These are phyloP conservation scores for Caranx melampygus DNA, from an alignment of 2,113 vertebrate species.

Conservation along the genomic window DNA sequence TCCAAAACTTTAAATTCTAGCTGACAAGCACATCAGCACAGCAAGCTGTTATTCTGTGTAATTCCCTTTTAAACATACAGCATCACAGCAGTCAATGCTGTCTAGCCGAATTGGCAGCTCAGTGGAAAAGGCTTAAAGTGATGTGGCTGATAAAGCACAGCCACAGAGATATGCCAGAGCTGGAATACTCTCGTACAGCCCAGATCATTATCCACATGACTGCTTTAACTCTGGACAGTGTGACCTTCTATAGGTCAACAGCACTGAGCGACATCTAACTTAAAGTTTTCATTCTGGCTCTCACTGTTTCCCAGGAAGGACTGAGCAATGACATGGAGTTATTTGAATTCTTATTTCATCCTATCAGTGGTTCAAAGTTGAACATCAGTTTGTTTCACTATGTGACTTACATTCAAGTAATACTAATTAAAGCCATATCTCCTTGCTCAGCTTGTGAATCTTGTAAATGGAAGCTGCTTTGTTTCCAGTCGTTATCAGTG, in stretches of 20 bases:
- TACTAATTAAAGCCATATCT: not conserved
- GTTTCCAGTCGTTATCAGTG: slow-evolving; percentile 9
- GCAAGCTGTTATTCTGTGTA: not conserved
- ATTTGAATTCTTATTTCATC: not conserved
- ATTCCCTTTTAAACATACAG: slow-evolving; percentile 20
- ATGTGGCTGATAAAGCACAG: slow-evolving; percentile 34
- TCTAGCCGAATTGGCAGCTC: slow-evolving; percentile 25
- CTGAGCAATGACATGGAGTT: too few relatives aligned
- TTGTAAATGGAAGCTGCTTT: slow-evolving; percentile 16
- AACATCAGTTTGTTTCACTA: too few relatives aligned
- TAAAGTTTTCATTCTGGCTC: not conserved
- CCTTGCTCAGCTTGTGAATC: not conserved
- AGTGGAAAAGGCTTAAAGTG: slow-evolving; percentile 28
- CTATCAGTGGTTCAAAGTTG: too few relatives aligned
- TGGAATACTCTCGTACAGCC: slow-evolving; percentile 12
- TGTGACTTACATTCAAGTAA: too few relatives aligned
- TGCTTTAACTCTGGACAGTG: not conserved
- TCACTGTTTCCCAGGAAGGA: not conserved
- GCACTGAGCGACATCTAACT: not conserved
- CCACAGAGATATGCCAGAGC: slow-evolving; percentile 25
- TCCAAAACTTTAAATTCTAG: not conserved
- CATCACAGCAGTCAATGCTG: not conserved
- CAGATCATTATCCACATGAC: slow-evolving; percentile 17
- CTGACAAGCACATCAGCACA: not conserved
- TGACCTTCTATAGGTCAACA: not conserved